Conservation (phyloP, 2,113 vertebrate genomes). For the Cyphomyrus plagiostoma region DNA sequence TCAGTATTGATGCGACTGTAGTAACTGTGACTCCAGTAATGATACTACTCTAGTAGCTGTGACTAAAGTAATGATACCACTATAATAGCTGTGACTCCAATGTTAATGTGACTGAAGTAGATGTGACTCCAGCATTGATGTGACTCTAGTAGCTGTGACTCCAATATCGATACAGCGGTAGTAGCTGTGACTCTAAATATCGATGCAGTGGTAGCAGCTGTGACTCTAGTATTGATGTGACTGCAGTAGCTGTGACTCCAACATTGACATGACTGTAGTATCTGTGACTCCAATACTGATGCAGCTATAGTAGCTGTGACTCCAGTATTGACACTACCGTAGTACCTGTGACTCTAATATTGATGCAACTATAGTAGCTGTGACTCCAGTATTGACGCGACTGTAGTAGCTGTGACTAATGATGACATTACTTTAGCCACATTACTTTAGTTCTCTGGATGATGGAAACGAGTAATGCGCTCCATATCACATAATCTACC, state of each 20-base stretch:
- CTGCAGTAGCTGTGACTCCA: neutral
- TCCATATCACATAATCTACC: neutral
- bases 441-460: conserved; percentile 29
- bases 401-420: neutral
- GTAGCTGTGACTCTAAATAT: neutral
- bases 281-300: no score
- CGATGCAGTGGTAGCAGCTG: no score
- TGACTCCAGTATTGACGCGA: neutral
- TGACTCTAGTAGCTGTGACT: neutral
- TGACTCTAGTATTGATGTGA: neutral
- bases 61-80: neutral
- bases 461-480: conserved; percentile 12
- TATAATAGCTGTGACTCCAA: no score
- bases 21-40: no score
- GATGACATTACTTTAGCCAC: conserved; percentile 1
- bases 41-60: neutral
- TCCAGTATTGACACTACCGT: neutral
- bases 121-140: neutral
- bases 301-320: neutral
- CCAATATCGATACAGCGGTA: neutral
- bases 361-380: neutral
- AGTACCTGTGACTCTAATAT: neutral
- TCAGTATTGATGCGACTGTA: no score
- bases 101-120: neutral
- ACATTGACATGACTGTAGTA: no score